These are phyloP conservation scores for Chrysochloris asiatica DNA, from an alignment of 2,113 vertebrate genomes.

Conservation along the genomic window DNA sequence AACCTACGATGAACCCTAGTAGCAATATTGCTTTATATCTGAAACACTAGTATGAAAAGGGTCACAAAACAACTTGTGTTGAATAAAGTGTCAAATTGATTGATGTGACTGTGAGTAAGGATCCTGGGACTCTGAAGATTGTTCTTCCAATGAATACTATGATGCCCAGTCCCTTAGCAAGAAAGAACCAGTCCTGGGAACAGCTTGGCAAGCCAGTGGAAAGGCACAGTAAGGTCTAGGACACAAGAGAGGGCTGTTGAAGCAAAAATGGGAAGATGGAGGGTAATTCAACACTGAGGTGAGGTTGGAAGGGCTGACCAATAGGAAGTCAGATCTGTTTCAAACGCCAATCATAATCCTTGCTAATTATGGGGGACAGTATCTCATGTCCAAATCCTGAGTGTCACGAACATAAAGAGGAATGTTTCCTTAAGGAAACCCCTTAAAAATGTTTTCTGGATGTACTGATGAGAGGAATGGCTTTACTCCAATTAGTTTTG, in stretches of 20 bases:
- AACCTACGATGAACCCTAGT: too few relatives aligned
- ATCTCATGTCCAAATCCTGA: not conserved
- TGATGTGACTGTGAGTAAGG: not conserved
- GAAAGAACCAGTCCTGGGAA: not conserved
- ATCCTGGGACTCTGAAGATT: not conserved
- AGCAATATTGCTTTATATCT: not conserved
- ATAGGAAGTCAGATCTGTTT: not conserved
- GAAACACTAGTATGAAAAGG: not conserved
- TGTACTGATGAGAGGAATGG: not conserved
- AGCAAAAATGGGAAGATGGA: not conserved
- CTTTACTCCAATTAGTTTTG: not conserved
- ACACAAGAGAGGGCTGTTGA: not conserved
- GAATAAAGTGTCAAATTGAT: not conserved
- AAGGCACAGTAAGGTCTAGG: not conserved
- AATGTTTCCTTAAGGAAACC: not conserved
- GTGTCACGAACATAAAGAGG: not conserved
- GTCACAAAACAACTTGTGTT: not conserved
- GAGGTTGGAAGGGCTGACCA: not conserved
- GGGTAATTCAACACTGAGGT: not conserved
- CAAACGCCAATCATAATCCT: not conserved
- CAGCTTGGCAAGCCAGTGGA: too few relatives aligned
- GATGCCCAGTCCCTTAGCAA: not conserved
- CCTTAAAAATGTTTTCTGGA: not conserved
- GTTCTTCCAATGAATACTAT: not conserved
- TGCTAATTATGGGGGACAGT: not conserved